Evolutionary conservation across 2,113 vertebrate genomes (phyloP), one percentile per base, ranked within the genome.

Genomic region (Hypomesus transpacificus): DNA sequence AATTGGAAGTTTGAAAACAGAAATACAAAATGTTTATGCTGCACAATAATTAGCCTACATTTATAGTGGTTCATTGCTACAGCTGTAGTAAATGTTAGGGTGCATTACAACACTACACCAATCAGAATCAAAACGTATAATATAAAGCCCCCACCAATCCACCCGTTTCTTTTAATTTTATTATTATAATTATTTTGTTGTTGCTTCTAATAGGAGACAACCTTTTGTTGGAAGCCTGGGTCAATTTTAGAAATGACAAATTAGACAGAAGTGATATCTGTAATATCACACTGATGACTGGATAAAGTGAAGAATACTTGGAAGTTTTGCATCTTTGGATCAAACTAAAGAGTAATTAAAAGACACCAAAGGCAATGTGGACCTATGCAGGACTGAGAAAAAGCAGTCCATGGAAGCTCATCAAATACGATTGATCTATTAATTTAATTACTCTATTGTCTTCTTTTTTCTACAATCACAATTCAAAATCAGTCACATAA

Each of bases 401-500:
- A 14, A 28, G 51, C 64, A 56, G 52, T 34, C 61, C 61, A 63
- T 63, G 61, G 61, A 63, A 63, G 24, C 61, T 63, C 28, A 61
- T 16, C 5, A 61, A 28, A 71, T 16, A 62, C 57, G 16, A 64
- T 16, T 2, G 11, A 61, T 26, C 59, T 26, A 31, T 18, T 57
- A 52, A 46, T 82, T 70, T 78, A 62, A 66, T 74, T 46, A 59
- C 34, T 68, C 31, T 68, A 21, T 77, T 18, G 20, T 66, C 18
- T n/a, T 14, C 14, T 67, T 50, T 46, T 70, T 53, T 75, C 80
- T 64, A 77, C 60, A 77, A 75, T 46, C 52, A 74, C 60, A 66
- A 66, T 31, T 78, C 56, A 70, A 54, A 46, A 74, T 46, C 39
- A 59, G 68, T 73, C 58, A 69, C 60, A 76, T 17, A 53, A 73